phyloP scores from a whole-genome alignment of 1,140 invertebrate genomes.

The Battus philenor region DNA sequence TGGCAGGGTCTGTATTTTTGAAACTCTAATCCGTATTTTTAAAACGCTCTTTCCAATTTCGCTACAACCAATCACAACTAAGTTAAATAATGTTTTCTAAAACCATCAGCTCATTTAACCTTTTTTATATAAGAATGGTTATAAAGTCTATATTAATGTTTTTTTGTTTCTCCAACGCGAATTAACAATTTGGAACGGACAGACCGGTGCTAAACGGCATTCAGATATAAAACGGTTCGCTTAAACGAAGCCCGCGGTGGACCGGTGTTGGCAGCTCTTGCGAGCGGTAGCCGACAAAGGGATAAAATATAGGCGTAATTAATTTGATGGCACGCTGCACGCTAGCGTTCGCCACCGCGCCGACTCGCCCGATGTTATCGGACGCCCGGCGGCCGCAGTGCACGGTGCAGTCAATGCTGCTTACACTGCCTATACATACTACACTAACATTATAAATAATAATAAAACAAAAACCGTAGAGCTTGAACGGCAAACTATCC shows the following conservation, averaged over 20 bases:
- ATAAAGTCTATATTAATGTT: too few species aligned
- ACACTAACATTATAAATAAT: too few species aligned
- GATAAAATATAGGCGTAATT: conserved; percentile 62
- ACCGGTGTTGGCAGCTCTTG: conserved; percentile 31
- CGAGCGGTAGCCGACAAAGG: conserved; percentile 51
- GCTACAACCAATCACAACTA: too few species aligned
- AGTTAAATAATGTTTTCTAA: too few species aligned
- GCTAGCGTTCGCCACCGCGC: conserved; percentile 18
- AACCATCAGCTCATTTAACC: too few species aligned
- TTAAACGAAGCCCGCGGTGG: conserved; percentile 26
- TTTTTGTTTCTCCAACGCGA: background rate
- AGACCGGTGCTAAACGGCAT: conserved; percentile 5
- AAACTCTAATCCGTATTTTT: too few species aligned
- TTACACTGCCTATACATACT: background rate
- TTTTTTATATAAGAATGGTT: too few species aligned
- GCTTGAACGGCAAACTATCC: too few species aligned
- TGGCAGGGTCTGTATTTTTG: too few species aligned
- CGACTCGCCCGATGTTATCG: conserved; percentile 36
- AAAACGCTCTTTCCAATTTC: too few species aligned
- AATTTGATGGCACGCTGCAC: conserved; percentile 53
- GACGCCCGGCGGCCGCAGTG: background rate
- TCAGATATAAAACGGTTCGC: conserved; percentile 9
- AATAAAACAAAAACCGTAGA: too few species aligned
- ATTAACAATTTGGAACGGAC: background rate
- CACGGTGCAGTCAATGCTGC: background rate